Evolutionary conservation across 1,140 invertebrate genomes (phyloP).

Genomic region (Halesus radiatus): DNA sequence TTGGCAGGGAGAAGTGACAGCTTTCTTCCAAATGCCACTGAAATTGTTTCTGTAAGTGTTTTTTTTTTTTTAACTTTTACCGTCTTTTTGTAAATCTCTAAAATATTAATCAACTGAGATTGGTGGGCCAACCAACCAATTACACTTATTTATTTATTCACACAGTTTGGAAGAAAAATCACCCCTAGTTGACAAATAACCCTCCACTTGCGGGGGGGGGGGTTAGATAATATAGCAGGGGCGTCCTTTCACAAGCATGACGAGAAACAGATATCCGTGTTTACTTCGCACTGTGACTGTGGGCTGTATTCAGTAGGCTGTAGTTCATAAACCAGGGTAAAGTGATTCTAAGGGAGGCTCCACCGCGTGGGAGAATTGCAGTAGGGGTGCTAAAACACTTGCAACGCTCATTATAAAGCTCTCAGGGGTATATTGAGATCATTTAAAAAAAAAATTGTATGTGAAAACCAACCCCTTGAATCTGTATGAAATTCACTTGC

Average conservation of each 20-base stretch:
- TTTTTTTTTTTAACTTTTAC: no score
- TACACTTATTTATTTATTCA: background rate
- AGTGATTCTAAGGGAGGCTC: background rate
- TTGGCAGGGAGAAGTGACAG: no score
- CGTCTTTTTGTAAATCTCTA: no score
- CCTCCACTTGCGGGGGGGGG: background rate
- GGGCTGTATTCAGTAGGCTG: background rate
- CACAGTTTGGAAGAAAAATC: background rate
- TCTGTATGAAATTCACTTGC: no score
- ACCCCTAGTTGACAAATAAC: conserved; percentile 22
- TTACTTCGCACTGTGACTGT: background rate
- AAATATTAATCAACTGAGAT: no score
- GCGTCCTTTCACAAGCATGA: background rate
- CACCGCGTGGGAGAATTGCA: no score
- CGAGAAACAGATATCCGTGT: conserved; percentile 39
- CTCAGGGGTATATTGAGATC: no score
- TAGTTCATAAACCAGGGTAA: conserved; percentile 35
- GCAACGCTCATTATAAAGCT: no score
- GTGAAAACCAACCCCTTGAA: no score
- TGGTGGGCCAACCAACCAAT: background rate
- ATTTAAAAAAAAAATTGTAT: background rate
- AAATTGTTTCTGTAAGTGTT: no score
- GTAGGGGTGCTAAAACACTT: no score
- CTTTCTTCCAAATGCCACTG: no score
- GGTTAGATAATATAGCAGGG: background rate